These are phyloP conservation scores for Atta colombica DNA, from an alignment of 1,140 invertebrate species.

Conservation along the genomic window DNA sequence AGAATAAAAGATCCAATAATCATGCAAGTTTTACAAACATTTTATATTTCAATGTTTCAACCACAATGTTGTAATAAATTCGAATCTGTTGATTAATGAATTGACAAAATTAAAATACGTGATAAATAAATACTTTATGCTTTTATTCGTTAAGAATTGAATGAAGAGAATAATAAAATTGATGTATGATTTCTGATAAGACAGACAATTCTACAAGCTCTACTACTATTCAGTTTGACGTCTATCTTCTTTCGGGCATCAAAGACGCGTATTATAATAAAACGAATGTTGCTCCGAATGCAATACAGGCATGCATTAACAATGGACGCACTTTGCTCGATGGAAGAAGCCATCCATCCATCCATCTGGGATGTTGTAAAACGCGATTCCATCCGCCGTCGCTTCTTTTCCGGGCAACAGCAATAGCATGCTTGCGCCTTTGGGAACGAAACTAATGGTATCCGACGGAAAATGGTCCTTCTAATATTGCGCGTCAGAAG, in stretches of 20 bases:
- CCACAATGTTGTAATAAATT: background rate
- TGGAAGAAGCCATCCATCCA: background rate
- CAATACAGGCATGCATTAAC: conserved; percentile 25
- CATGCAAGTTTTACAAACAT: background rate
- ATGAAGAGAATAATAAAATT: background rate
- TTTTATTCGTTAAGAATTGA: background rate
- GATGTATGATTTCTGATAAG: background rate
- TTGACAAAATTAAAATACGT: background rate
- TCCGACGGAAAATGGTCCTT: background rate
- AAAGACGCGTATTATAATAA: conserved; percentile 25
- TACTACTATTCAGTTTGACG: background rate
- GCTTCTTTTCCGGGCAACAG: background rate
- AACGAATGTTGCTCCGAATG: background rate
- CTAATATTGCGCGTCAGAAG: background rate
- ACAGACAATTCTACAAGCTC: conserved; percentile 13
- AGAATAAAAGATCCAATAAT: background rate
- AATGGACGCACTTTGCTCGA: conserved; percentile 21
- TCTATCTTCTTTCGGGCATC: background rate
- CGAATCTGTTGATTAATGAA: background rate
- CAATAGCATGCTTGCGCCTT: background rate
- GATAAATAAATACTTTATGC: background rate
- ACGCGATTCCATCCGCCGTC: conserved; percentile 4
- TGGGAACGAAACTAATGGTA: conserved; percentile 18
- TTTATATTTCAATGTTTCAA: background rate
- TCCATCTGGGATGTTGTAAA: background rate